phyloP scores from a whole-genome alignment of 1,140 invertebrate genomes.

The Ceratina australensis region DNA sequence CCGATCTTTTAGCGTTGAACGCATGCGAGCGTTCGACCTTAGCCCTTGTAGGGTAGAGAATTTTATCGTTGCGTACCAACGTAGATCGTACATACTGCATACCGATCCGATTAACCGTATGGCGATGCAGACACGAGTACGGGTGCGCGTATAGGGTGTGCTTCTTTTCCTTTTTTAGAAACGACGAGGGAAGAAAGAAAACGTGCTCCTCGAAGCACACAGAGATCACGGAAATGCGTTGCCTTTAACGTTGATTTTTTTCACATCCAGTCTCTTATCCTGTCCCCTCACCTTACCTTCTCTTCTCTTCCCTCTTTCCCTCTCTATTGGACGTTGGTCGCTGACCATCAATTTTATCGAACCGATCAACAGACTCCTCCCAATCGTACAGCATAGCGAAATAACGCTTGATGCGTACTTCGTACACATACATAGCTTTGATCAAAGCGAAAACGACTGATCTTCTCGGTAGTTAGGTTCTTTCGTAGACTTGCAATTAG shows the following conservation, averaged over 20 bases:
- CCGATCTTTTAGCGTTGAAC: too few relatives aligned
- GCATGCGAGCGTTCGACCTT: conserved; percentile 14
- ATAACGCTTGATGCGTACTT: conserved; percentile 50
- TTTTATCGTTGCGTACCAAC: conserved; percentile 32
- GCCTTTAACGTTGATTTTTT: conserved; percentile 72
- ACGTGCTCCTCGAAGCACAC: conserved; percentile 50
- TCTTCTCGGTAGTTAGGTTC: conserved; percentile 60
- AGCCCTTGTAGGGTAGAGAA: conserved; percentile 66
- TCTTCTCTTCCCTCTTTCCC: conserved; percentile 34
- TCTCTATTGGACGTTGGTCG: conserved; percentile 36
- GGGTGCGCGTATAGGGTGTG: conserved; percentile 8
- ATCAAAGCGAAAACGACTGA: conserved; percentile 55
- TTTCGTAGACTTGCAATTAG: conserved; percentile 56
- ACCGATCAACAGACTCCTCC: conserved; percentile 61
- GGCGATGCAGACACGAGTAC: conserved; percentile 36
- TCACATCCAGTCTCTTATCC: conserved; percentile 32
- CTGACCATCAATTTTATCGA: conserved; percentile 56
- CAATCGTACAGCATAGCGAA: conserved; percentile 32
- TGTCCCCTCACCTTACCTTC: conserved; percentile 36
- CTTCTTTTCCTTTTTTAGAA: conserved; percentile 59
- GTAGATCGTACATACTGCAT: conserved; percentile 20
- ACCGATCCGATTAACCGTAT: conserved; percentile 10
- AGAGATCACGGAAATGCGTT: conserved; percentile 59
- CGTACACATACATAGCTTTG: conserved; percentile 41
- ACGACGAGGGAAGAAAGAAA: conserved; percentile 55